A percentile compares a stretch with the other conserved stretches of the same genome.
Evolutionary conservation across 2,797 vertebrate species (phyloP).

Genomic region (Psittacula derbiana): DNA sequence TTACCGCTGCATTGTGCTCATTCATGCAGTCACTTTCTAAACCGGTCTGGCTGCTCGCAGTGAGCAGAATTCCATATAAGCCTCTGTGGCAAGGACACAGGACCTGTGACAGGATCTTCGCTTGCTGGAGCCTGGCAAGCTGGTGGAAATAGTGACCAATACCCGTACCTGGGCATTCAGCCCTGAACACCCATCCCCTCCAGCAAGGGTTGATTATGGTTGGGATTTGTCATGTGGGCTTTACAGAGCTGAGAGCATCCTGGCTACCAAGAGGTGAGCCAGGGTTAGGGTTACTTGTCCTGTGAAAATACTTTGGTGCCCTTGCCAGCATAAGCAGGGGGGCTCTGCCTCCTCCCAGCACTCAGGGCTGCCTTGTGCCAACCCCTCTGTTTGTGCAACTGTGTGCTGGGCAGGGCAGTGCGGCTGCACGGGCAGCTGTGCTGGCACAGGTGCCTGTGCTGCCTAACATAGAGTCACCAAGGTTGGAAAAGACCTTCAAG

Average conservation of each 20-base stretch:
- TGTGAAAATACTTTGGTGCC: neutral
- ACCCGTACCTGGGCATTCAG: neutral
- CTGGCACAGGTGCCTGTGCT: neutral
- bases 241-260: neutral
- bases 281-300: neutral
- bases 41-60: neutral
- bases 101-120: rapidly evolving
- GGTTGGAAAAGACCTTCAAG: neutral
- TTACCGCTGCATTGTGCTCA: neutral
- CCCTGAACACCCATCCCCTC: neutral
- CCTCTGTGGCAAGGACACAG: neutral
- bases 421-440: rapidly evolving
- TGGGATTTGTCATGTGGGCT: neutral
- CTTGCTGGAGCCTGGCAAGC: neutral
- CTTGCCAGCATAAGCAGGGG: neutral
- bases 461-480: neutral
- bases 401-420: neutral
- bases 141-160: rapidly evolving
- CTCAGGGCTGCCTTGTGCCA: neutral
- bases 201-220: rapidly evolving
- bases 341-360: neutral
- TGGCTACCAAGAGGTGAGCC: neutral
- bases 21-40: slow-evolving; percentile 4
- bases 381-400: neutral
- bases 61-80: neutral